phyloP scores from a whole-genome alignment of 1,140 invertebrate species.

The Aleiodes sp. region DNA sequence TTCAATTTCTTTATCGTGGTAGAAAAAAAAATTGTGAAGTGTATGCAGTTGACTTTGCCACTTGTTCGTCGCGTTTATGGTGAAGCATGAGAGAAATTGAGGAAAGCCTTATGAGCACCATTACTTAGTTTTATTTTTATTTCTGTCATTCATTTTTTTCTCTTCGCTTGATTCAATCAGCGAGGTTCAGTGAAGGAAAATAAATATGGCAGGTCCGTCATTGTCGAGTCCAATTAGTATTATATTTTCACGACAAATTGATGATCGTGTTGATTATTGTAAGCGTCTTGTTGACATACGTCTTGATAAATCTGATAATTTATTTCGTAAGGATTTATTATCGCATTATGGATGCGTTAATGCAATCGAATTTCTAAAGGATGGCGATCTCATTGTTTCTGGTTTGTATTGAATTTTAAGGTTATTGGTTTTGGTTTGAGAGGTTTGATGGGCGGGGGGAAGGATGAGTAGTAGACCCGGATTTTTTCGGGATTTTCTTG shows the following conservation, averaged over 20 bases:
- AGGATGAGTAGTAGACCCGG: too few species aligned
- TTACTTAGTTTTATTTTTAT: too few species aligned
- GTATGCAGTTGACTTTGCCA: too few species aligned
- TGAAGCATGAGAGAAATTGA: too few species aligned
- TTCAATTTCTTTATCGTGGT: too few species aligned
- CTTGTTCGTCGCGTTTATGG: too few species aligned
- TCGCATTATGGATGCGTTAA: slow-evolving; percentile 96
- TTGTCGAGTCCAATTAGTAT: slow-evolving; percentile 64
- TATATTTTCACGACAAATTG: slow-evolving; percentile 65
- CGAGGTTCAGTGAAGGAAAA: neutral
- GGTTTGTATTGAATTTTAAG: slow-evolving; percentile 71
- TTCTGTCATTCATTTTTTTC: too few species aligned
- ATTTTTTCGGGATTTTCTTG: too few species aligned
- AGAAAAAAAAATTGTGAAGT: too few species aligned
- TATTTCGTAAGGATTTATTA: slow-evolving; percentile 85
- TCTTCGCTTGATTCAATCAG: too few species aligned
- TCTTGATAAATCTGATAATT: slow-evolving; percentile 73
- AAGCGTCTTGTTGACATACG: slow-evolving; percentile 72
- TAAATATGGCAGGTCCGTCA: slow-evolving; percentile 61
- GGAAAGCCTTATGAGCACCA: too few species aligned
- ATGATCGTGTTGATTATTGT: slow-evolving; percentile 62
- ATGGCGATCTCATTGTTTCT: slow-evolving; percentile 87
- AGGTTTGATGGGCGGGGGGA: too few species aligned
- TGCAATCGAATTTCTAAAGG: slow-evolving; percentile 92
- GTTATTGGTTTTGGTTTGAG: slow-evolving; percentile 1